These are phyloP conservation scores for Xenopus laevis DNA, from an alignment of 2,113 vertebrate species.

Conservation along the genomic window DNA sequence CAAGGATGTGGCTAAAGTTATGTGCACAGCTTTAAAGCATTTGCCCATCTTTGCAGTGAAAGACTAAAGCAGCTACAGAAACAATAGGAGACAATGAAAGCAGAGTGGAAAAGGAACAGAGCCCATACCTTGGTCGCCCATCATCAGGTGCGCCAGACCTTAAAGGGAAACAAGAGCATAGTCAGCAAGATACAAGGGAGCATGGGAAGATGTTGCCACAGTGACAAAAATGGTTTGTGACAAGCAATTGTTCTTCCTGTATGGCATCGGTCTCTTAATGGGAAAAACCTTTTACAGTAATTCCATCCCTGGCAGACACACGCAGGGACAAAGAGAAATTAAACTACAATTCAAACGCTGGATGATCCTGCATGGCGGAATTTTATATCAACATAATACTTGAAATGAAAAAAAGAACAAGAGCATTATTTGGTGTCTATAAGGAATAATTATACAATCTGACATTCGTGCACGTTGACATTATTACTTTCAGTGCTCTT, in stretches of 20 bases:
- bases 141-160: conserved; percentile 99
- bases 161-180: conserved; percentile 99
- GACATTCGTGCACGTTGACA: conserved; percentile 45
- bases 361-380: conserved; percentile 50
- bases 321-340: conserved; percentile 65
- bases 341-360: conserved; percentile 57
- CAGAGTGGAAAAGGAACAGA: conserved; percentile 89
- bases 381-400: conserved; percentile 48
- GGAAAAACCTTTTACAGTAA: conserved; percentile 51
- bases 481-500: conserved; percentile 48
- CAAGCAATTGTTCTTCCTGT: conserved; percentile 77
- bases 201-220: conserved; percentile 82
- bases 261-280: conserved; percentile 77
- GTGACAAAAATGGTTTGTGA: conserved; percentile 75
- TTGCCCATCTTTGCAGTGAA: conserved; percentile 52
- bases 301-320: conserved; percentile 77
- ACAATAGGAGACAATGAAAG: conserved; percentile 73
- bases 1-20: conserved; percentile 63
- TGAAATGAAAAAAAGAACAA: conserved; percentile 48
- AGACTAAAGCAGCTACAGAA: conserved; percentile 67
- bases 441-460: conserved; percentile 50
- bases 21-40: conserved; percentile 48
- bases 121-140: conserved; percentile 99
- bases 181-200: conserved; percentile 97
- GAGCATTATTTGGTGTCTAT: conserved; percentile 59